Percentiles rank a stretch among this genome's conserved stretches.
Evolutionary conservation across 2,113 vertebrate genomes (phyloP).

Genomic region (Hoplias malabaricus): DNA sequence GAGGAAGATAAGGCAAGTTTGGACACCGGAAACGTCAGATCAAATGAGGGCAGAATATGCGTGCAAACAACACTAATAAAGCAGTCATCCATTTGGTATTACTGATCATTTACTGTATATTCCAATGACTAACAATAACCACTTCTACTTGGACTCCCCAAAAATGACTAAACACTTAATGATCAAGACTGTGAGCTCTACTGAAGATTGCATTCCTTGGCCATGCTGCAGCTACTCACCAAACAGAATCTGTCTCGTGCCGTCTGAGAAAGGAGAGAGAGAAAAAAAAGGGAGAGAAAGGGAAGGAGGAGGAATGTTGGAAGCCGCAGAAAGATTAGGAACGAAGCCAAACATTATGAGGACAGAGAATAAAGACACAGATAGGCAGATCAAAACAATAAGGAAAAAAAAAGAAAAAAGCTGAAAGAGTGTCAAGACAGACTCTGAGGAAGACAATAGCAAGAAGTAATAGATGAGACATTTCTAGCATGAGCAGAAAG

Average conservation of each 20-base stretch:
- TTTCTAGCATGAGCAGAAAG: background rate
- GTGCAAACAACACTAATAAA: background rate
- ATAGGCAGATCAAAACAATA: background rate
- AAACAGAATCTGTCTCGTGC: conserved; percentile 77
- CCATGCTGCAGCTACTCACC: conserved; percentile 77
- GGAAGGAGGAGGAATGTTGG: conserved; percentile 10
- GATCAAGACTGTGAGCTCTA: conserved; percentile 47
- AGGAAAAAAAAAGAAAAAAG: background rate
- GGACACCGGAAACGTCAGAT: background rate
- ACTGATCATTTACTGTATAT: background rate
- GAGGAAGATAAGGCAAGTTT: background rate
- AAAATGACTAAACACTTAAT: conserved; percentile 36
- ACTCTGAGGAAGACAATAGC: background rate
- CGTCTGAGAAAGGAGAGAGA: conserved; percentile 83
- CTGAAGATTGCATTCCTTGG: conserved; percentile 53
- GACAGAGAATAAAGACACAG: conserved; percentile 3
- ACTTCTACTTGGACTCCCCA: conserved; percentile 6
- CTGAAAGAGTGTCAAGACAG: background rate
- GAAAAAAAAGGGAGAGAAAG: conserved; percentile 50
- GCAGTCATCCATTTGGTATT: background rate
- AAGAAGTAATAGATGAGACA: background rate
- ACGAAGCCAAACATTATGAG: background rate
- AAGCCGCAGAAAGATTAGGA: conserved; percentile 12
- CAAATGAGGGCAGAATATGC: background rate
- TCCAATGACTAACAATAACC: background rate